phyloP scores from a whole-genome alignment of 2,113 vertebrate genomes.

The Uropsilus gracilis region DNA sequence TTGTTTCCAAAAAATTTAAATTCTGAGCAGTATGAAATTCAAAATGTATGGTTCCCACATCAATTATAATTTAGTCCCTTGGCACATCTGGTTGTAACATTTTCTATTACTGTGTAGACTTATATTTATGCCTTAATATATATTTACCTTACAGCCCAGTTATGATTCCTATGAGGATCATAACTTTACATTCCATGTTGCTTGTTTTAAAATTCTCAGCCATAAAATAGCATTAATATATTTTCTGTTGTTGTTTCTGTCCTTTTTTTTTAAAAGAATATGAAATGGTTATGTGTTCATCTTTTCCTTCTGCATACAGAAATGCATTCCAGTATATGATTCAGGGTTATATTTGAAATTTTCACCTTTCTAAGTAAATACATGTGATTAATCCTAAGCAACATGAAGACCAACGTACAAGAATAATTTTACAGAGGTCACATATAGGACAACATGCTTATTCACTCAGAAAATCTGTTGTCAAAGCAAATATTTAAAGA shows the following conservation, averaged over 20 bases:
- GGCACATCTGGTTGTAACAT: conserved; percentile 50
- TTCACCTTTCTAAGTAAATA: conserved; percentile 66
- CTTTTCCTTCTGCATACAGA: conserved; percentile 18
- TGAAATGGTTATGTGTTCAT: conserved; percentile 56
- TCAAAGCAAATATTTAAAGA: conserved; percentile 66
- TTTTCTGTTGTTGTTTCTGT: conserved; percentile 63
- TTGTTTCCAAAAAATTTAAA: conserved; percentile 62
- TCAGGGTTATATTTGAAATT: conserved; percentile 68
- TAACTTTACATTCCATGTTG: conserved; percentile 65
- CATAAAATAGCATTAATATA: conserved; percentile 73
- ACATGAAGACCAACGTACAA: conserved; percentile 21
- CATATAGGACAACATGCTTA: conserved; percentile 37
- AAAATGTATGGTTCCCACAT: conserved; percentile 56
- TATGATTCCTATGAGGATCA: conserved; percentile 66
- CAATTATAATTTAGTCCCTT: conserved; percentile 75
- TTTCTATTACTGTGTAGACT: conserved; percentile 75
- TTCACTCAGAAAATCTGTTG: conserved; percentile 64
- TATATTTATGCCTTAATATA: conserved; percentile 78
- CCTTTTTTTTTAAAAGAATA: conserved; percentile 69
- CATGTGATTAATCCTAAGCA: conserved; percentile 64
- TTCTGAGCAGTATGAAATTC: conserved; percentile 54
- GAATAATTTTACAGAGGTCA: conserved; percentile 75
- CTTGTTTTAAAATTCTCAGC: conserved; percentile 72
- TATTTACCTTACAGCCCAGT: conserved; percentile 73
- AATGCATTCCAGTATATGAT: conserved; percentile 53